These are phyloP conservation scores for Candidula unifasciata DNA, from an alignment of 2,888 invertebrate species.

Conservation along the genomic window DNA sequence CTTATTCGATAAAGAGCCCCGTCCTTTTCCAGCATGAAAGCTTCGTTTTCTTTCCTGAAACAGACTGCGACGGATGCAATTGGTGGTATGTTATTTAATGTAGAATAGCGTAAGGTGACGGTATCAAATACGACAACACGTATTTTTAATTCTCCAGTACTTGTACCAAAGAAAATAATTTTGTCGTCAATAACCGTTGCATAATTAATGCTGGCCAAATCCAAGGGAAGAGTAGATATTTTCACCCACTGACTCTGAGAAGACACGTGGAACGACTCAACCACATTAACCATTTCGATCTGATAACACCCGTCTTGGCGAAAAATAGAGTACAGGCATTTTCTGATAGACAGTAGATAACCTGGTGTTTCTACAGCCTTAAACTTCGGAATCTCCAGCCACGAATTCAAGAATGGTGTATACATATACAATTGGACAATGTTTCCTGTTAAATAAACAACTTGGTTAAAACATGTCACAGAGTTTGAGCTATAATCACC, in stretches of 20 bases:
- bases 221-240: not conserved
- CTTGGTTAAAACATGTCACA: too few species aligned
- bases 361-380: not conserved
- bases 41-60: not conserved
- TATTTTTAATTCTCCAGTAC: not conserved
- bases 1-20: not conserved
- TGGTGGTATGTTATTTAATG: not conserved
- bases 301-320: not conserved
- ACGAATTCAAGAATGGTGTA: not conserved
- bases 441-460: too few species aligned
- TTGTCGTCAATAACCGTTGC: not conserved
- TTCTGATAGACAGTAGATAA: not conserved
- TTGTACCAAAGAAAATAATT: not conserved
- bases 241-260: not conserved
- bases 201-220: not conserved
- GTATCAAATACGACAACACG: not conserved
- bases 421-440: not conserved
- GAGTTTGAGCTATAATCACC: too few species aligned
- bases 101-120: not conserved
- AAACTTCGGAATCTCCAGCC: not conserved
- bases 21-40: not conserved
- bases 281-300: not conserved
- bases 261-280: not conserved
- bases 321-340: not conserved
- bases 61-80: not conserved